Percentiles rank a stretch among this genome's conserved stretches.
Evolutionary conservation across 2,797 vertebrate genomes (phyloP).

Genomic region (Sebastiscus tertius): DNA sequence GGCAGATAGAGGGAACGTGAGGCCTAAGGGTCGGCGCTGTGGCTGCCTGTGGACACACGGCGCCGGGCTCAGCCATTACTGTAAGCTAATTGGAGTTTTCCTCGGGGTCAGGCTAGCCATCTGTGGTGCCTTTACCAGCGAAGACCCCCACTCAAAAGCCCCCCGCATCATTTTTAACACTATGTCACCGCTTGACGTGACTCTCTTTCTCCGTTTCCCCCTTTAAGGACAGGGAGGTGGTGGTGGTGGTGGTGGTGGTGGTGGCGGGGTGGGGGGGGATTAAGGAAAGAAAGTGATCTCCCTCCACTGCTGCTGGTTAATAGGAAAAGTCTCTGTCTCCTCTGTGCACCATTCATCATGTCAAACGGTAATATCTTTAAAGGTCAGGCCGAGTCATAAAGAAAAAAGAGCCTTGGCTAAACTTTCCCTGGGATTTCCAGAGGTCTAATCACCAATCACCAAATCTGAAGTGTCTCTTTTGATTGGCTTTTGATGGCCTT

Average conservation of each 20-base stretch:
- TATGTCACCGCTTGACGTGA: conserved; percentile 45
- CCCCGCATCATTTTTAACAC: conserved; percentile 59
- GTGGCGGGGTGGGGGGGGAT: background rate
- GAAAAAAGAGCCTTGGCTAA: conserved; percentile 77
- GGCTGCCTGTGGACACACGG: conserved; percentile 61
- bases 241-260: background rate
- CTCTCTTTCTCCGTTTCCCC: conserved; percentile 36
- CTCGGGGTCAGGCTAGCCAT: conserved; percentile 69
- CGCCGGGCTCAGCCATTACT: conserved; percentile 66
- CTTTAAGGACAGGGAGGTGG: conserved; percentile 24
- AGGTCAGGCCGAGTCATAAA: conserved; percentile 80
- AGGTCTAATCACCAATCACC: conserved; percentile 79
- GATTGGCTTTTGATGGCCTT: conserved; percentile 78
- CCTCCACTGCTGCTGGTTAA: conserved; percentile 66
- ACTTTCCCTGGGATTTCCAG: conserved; percentile 74
- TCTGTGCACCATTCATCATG: conserved; percentile 75
- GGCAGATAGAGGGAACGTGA: conserved; percentile 48
- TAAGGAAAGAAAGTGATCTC: conserved; percentile 45
- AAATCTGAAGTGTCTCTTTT: conserved; percentile 75
- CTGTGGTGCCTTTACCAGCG: conserved; percentile 52
- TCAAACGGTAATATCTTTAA: conserved; percentile 81
- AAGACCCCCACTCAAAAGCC: conserved; percentile 33
- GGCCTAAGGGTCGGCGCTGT: conserved; percentile 67
- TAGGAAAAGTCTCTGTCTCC: conserved; percentile 75
- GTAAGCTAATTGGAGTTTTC: conserved; percentile 78